These are phyloP conservation scores for Polymixis flavicincta DNA, from an alignment of 2,888 invertebrate species.

Conservation along the genomic window DNA sequence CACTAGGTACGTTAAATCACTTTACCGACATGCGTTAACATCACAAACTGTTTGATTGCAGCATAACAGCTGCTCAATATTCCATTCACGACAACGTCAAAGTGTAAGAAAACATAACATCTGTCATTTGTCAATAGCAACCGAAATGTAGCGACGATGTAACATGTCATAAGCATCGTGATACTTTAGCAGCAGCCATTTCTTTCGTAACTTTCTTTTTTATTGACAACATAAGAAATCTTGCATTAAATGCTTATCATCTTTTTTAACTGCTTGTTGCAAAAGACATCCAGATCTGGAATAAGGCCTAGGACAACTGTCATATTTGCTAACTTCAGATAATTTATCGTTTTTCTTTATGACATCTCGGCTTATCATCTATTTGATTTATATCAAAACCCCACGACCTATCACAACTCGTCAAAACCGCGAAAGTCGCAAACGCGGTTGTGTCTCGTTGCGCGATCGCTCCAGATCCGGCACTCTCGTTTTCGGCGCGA, in stretches of 20 bases:
- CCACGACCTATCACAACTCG: conserved; percentile 52
- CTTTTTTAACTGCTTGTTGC: conserved; percentile 14
- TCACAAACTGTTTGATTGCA: too few relatives aligned
- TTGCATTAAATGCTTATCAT: conserved; percentile 39
- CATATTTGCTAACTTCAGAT: background rate
- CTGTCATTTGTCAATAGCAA: conserved; percentile 13
- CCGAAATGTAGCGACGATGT: conserved; percentile 23
- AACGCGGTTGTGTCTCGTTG: conserved; percentile 58
- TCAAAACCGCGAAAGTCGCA: conserved; percentile 62
- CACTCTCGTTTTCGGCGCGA: conserved; percentile 83
- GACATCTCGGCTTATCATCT: background rate
- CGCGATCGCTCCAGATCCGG: conserved; percentile 80
- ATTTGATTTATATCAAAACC: conserved; percentile 24
- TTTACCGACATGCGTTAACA: too few relatives aligned
- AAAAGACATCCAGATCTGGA: background rate
- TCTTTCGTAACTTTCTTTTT: conserved; percentile 57
- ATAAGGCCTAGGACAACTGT: background rate
- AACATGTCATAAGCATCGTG: conserved; percentile 35
- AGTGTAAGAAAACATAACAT: conserved; percentile 22
- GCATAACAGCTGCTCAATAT: conserved; percentile 14
- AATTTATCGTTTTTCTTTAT: conserved; percentile 12
- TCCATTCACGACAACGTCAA: background rate
- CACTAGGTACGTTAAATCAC: too few relatives aligned
- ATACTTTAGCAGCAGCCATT: conserved; percentile 35
- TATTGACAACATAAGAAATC: conserved; percentile 44